phyloP scores from a whole-genome alignment of 2,888 invertebrate species.

The Zeuzera pyrina region DNA sequence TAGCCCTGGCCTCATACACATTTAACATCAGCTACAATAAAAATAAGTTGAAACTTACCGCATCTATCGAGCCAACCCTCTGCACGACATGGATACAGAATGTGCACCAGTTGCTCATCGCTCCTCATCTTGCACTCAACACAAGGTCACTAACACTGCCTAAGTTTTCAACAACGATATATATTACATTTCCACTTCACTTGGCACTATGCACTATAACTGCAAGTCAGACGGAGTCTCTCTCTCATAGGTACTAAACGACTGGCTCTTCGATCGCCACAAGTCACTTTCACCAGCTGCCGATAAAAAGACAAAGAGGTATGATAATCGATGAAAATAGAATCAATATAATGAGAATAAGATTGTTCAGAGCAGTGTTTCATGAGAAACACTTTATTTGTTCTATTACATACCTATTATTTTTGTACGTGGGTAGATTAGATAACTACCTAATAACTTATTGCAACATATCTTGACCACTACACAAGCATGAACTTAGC shows the following conservation, averaged over 20 bases:
- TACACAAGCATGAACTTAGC: too few relatives aligned
- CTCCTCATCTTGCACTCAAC: constrained; percentile 45
- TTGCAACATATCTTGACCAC: too few relatives aligned
- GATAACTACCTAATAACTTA: too few relatives aligned
- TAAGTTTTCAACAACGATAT: constrained; percentile 7
- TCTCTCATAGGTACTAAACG: background rate
- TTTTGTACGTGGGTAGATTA: too few relatives aligned
- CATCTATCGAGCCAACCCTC: constrained; percentile 66
- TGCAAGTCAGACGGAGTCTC: constrained; percentile 1
- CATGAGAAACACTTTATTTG: background rate
- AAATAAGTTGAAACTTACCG: constrained; percentile 36
- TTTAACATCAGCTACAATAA: constrained; percentile 11
- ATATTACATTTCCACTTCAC: constrained; percentile 9
- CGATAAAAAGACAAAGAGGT: constrained; percentile 39
- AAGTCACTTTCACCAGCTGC: constrained; percentile 61
- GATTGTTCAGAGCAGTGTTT: constrained; percentile 9
- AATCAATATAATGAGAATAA: constrained; percentile 19
- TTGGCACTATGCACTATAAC: constrained; percentile 5
- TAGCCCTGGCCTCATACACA: constrained; percentile 4
- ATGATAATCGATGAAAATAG: constrained; percentile 26
- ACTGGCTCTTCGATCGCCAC: constrained; percentile 27
- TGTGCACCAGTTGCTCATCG: constrained; percentile 37
- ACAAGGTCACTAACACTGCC: constrained; percentile 28
- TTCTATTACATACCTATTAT: constrained; percentile 10
- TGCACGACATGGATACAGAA: constrained; percentile 58